These are phyloP conservation scores for Cirrhinus molitorella DNA, from an alignment of 2,797 vertebrate species.

Conservation along the genomic window DNA sequence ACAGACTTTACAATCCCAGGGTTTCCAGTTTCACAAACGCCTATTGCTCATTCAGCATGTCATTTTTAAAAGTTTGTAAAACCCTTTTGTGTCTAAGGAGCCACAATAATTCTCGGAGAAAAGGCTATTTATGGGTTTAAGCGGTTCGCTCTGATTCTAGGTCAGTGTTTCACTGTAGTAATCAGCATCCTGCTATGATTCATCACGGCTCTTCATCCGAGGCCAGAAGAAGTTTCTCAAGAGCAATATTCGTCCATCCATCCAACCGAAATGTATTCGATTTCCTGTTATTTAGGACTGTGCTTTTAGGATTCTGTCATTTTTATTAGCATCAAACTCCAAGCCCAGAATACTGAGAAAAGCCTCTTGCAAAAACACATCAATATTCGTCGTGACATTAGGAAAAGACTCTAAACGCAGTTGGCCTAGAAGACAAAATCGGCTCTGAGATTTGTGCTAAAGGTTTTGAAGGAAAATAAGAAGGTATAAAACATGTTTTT, in stretches of 20 bases:
- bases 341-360: constrained; percentile 40
- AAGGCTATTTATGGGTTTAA: constrained; percentile 37
- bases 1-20: constrained; percentile 13
- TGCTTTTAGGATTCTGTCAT: constrained; percentile 38
- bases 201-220: constrained; percentile 44
- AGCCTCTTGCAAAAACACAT: constrained; percentile 39
- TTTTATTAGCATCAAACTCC: constrained; percentile 46
- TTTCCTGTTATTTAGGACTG: constrained; percentile 47
- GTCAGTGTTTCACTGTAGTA: constrained; percentile 22
- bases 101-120: constrained; percentile 11
- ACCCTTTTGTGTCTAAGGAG: constrained; percentile 14
- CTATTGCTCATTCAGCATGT: constrained; percentile 19
- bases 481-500: neutral
- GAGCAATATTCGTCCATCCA: constrained; percentile 18
- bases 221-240: constrained; percentile 43
- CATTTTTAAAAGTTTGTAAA: constrained; percentile 29
- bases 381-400: constrained; percentile 14
- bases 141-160: constrained; percentile 21
- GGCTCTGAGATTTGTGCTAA: constrained; percentile 35
- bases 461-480: constrained; percentile 14
- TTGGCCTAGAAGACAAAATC: constrained; percentile 29
- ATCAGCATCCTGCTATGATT: constrained; percentile 51
- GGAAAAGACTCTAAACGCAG: constrained; percentile 42
- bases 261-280: constrained; percentile 27
- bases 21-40: constrained; percentile 8